Conservation (phyloP, 92 coral and sea anemone genomes). For the Heliopora coerulea region DNA sequence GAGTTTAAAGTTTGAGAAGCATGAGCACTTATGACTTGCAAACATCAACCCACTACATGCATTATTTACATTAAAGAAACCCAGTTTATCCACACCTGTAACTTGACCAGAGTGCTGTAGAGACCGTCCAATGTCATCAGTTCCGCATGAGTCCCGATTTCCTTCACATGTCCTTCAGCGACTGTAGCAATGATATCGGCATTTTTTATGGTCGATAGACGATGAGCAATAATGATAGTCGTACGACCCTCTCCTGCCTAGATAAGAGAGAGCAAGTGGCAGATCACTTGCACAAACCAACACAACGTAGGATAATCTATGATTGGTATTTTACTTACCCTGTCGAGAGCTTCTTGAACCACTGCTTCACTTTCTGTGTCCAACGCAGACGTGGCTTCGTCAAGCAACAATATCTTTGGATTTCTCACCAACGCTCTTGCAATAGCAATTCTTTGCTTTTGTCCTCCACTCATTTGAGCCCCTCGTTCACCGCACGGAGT, state of each 20-base stretch:
- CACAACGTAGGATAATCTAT: too few species aligned
- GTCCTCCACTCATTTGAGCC: constrained; percentile 15
- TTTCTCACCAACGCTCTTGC: constrained; percentile 21
- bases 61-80: too few species aligned
- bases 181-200: constrained; percentile 85
- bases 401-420: constrained; percentile 26
- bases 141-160: constrained; percentile 76
- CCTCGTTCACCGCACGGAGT: constrained; percentile 24
- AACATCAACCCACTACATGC: too few species aligned
- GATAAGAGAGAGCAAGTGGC: neutral
- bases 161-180: constrained; percentile 77
- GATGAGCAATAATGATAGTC: constrained; percentile 91
- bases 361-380: constrained; percentile 24
- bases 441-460: constrained; percentile 26
- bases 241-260: constrained; percentile 97
- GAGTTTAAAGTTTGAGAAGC: too few species aligned
- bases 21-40: too few species aligned
- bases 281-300: too few species aligned
- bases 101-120: constrained; percentile 77
- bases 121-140: constrained; percentile 84
- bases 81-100: constrained; percentile 76
- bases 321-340: neutral
- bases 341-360: neutral
- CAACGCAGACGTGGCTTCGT: constrained; percentile 29
- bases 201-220: constrained; percentile 81